Evolutionary conservation across 2,888 invertebrate genomes (phyloP).

Genomic region (Orthonychiurus folsomi): DNA sequence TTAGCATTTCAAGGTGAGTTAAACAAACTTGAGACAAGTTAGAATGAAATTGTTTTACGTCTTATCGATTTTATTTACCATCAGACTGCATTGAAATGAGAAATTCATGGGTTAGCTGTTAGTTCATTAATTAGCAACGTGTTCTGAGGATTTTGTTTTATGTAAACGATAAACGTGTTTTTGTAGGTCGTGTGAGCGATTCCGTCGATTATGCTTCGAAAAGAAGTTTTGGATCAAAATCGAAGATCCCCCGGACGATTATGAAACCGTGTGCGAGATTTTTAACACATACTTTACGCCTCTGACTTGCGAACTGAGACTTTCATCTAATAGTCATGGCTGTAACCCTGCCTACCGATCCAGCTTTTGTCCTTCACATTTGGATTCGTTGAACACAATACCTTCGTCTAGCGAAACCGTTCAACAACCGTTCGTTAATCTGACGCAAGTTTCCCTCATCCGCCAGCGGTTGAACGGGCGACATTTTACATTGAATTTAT

Average conservation of each 20-base stretch:
- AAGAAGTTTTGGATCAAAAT: conserved; percentile 31
- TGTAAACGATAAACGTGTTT: no score
- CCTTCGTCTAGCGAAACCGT: neutral
- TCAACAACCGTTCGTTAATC: conserved; percentile 6
- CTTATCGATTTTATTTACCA: no score
- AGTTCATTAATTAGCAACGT: no score
- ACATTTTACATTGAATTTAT: conserved; percentile 22
- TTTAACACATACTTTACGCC: conserved; percentile 20
- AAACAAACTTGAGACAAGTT: neutral
- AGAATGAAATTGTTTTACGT: no score
- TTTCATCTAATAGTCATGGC: conserved; percentile 25
- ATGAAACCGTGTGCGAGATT: conserved; percentile 24
- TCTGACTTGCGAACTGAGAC: conserved; percentile 22
- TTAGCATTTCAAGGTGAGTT: conserved; percentile 26
- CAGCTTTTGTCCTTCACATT: conserved; percentile 29
- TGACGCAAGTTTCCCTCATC: conserved; percentile 31
- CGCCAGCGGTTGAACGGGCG: conserved; percentile 27
- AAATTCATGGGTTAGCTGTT: no score
- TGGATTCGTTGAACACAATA: conserved; percentile 1
- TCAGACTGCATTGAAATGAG: no score
- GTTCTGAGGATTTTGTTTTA: no score
- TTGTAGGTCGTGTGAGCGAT: conserved; percentile 29
- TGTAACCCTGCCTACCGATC: conserved; percentile 28
- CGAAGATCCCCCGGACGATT: conserved; percentile 25
- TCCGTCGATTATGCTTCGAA: conserved; percentile 30